phyloP scores from a whole-genome alignment of 2,113 vertebrate genomes.

The Haemorhous mexicanus region DNA sequence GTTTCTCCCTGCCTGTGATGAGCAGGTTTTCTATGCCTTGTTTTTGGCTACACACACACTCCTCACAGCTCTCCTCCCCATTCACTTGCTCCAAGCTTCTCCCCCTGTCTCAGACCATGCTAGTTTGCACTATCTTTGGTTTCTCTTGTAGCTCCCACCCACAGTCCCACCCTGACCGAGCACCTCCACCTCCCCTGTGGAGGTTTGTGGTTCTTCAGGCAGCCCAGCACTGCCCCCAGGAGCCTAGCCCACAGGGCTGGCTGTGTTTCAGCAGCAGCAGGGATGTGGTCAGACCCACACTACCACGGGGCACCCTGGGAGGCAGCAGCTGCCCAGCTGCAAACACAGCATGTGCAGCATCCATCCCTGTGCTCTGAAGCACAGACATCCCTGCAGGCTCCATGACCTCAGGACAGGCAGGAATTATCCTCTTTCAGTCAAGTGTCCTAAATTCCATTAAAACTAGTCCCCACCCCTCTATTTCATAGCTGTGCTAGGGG shows the following conservation, averaged over 20 bases:
- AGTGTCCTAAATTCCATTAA: neutral
- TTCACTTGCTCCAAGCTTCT: too few species aligned
- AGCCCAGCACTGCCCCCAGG: accelerated
- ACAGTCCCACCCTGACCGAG: accelerated
- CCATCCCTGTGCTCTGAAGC: neutral
- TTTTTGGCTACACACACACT: accelerated
- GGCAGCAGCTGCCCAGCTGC: neutral
- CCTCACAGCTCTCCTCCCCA: neutral
- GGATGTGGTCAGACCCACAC: neutral
- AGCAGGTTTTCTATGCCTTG: neutral
- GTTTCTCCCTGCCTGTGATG: accelerated
- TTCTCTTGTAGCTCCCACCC: neutral
- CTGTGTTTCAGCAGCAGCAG: neutral
- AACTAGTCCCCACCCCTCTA: neutral
- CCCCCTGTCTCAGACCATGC: neutral
- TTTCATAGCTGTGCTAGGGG: neutral
- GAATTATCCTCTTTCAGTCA: neutral
- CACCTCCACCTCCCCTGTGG: neutral
- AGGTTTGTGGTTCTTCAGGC: neutral
- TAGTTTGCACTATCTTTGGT: neutral
- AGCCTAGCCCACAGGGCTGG: accelerated
- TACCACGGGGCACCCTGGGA: accelerated
- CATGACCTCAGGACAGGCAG: neutral
- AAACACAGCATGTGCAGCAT: accelerated
- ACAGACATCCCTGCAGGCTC: neutral